phyloP scores from a whole-genome alignment of 1,140 invertebrate species.

The Caligus rogercresseyi region DNA sequence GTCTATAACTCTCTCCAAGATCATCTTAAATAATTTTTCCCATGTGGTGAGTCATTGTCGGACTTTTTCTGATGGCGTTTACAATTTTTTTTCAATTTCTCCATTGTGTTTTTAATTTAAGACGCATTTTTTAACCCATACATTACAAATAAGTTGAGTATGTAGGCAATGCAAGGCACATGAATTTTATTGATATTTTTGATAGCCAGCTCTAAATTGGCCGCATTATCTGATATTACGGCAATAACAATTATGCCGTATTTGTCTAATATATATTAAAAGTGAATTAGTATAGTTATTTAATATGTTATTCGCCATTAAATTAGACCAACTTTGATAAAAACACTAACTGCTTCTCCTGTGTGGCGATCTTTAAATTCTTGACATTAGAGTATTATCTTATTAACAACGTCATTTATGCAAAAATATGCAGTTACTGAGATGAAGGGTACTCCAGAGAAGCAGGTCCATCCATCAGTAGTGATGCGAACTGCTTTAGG shows the following conservation, averaged over 20 bases:
- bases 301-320: background rate
- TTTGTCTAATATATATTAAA: background rate
- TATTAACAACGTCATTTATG: background rate
- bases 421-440: too few species aligned
- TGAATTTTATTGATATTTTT: slow-evolving; percentile 1
- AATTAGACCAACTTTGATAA: background rate
- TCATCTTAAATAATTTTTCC: background rate
- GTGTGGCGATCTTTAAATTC: background rate
- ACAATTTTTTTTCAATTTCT: background rate
- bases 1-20: background rate
- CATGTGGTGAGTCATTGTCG: too few species aligned
- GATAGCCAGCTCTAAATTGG: background rate
- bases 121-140: background rate
- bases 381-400: background rate
- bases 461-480: too few species aligned
- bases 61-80: background rate
- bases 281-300: background rate
- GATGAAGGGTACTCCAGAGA: too few species aligned
- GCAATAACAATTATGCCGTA: background rate
- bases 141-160: background rate
- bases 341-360: background rate
- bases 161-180: background rate
- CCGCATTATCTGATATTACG: background rate
- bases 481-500: too few species aligned
- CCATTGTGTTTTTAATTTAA: background rate